A percentile compares a stretch with the other conserved stretches of the same genome.
These are phyloP conservation scores for Notothenia coriiceps DNA, from an alignment of 2,113 vertebrate species.

Conservation along the genomic window DNA sequence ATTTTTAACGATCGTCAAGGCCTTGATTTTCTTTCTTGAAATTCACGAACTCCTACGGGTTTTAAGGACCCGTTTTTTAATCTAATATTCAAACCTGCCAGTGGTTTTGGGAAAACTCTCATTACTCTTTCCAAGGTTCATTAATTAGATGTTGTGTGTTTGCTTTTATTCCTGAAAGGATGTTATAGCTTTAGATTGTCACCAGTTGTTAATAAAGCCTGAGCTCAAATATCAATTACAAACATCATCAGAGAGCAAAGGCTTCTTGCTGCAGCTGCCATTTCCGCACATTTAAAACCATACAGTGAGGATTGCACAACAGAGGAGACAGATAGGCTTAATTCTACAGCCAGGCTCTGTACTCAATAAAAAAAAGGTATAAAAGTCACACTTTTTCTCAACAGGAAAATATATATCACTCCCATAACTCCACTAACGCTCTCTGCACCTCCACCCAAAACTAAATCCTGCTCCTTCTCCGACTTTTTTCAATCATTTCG, in stretches of 20 bases:
- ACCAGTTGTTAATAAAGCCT: neutral
- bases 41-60: too few relatives aligned
- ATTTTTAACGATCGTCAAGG: too few relatives aligned
- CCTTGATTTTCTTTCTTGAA: too few relatives aligned
- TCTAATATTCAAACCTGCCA: neutral
- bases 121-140: neutral
- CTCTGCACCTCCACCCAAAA: neutral
- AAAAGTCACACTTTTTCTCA: neutral
- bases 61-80: too few relatives aligned
- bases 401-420: neutral
- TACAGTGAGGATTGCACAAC: neutral
- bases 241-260: too few relatives aligned
- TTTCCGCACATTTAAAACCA: too few relatives aligned
- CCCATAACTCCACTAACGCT: neutral
- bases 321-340: neutral
- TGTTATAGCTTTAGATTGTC: neutral
- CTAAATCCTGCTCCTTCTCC: neutral
- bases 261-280: too few relatives aligned
- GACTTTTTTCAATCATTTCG: neutral
- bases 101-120: neutral
- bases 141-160: neutral
- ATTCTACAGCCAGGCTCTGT: neutral
- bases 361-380: neutral
- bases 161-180: neutral
- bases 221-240: too few relatives aligned